Base-by-base conservation (phyloP, 1,140 invertebrate species). In the Cherax destructor region DNA sequence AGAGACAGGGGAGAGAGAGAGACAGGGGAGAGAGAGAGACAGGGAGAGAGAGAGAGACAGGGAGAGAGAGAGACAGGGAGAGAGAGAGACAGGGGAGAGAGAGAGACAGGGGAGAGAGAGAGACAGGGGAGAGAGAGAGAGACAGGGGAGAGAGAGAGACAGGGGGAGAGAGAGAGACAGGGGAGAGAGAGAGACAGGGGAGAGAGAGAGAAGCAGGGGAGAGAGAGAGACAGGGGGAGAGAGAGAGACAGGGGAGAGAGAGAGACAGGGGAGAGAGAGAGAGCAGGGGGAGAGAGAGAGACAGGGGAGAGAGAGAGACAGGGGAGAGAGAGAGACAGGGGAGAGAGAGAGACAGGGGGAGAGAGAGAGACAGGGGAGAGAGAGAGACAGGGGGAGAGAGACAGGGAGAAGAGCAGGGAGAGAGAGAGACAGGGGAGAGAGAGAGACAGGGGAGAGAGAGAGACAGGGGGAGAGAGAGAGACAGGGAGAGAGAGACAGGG, bases 261-360 rank as follows among this genome's bases (percentile, higher is more conserved):
- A 69, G 65, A 69, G 65, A 69, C n/a, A n/a, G n/a, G n/a, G n/a
- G 65, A 69, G 65, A 69, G 65, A 69, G 65, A 69, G 65, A 69
- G 65, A 69, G n/a, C n/a, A n/a, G n/a, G n/a, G 65, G 3, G 65
- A 69, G 65, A 69, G 65, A 69, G n/a, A n/a, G n/a, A n/a, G n/a
- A n/a, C n/a, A n/a, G n/a, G n/a, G n/a, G 65, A 69, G 65, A 69
- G 65, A 69, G 65, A 69, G 65, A 69, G 3, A 69, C 11, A 69
- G 2, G 30, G 0, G 30, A 41, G 30, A 41, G 30, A 41, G 30
- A 41, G 30, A 41, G n/a, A n/a, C n/a, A n/a, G n/a, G 2, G 2
- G 30, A 41, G 30, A 41, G 30, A 41, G 30, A 41, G 30, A 41
- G 30, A 41, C 0, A 41, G 30, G 2, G 30, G 2, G 30, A 41